Conservation (phyloP, 37 sponge, comb jelly and placozoan genomes). For the Aplysina aerophoba region DNA sequence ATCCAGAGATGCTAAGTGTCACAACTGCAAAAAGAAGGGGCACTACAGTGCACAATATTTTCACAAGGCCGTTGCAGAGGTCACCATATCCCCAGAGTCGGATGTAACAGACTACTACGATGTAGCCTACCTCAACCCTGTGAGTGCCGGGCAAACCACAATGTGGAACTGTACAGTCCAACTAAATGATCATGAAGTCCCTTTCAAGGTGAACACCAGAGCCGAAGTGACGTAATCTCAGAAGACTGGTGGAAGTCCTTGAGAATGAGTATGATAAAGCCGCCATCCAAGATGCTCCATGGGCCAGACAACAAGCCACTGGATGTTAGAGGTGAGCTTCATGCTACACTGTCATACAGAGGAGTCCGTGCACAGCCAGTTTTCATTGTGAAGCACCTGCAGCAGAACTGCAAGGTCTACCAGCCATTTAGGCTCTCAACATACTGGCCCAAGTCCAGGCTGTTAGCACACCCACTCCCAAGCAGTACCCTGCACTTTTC, state of each 20-base stretch:
- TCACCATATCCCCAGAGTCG: too few species aligned
- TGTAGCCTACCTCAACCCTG: neutral
- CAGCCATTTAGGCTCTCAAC: slow-evolving; percentile 21
- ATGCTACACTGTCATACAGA: slow-evolving; percentile 13
- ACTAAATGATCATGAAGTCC: slow-evolving; percentile 5
- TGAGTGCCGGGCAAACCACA: neutral
- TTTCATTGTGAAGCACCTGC: slow-evolving; percentile 21
- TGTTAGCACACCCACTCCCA: neutral
- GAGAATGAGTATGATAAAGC: neutral
- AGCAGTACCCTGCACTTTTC: slow-evolving; percentile 18
- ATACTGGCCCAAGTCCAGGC: slow-evolving; percentile 20
- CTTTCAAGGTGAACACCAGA: slow-evolving; percentile 28
- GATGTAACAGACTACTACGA: too few species aligned
- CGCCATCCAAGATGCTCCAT: slow-evolving; percentile 21
- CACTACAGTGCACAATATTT: too few species aligned
- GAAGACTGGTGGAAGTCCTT: slow-evolving; percentile 19
- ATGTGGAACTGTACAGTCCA: neutral
- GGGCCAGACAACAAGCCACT: slow-evolving; percentile 14
- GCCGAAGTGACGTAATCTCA: slow-evolving; percentile 23
- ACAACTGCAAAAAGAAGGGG: slow-evolving; percentile 31
- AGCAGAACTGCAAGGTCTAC: slow-evolving; percentile 19
- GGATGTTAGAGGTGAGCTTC: slow-evolving; percentile 23
- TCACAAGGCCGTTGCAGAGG: too few species aligned
- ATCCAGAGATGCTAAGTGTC: slow-evolving; percentile 45
- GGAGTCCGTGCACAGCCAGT: slow-evolving; percentile 5